Base-by-base conservation (phyloP, 2,113 vertebrate genomes). In the Oncorhynchus mykiss region DNA sequence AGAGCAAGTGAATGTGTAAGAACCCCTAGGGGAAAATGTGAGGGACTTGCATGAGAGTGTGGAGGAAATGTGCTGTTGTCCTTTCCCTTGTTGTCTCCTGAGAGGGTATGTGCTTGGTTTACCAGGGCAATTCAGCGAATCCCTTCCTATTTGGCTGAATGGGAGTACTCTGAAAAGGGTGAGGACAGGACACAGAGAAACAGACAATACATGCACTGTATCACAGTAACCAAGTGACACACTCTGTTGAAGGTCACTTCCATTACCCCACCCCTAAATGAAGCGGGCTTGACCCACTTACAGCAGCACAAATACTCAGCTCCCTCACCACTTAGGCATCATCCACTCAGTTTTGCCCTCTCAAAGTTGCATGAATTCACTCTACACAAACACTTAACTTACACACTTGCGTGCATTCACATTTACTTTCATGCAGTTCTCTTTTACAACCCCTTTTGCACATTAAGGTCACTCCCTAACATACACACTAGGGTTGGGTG, bases 241-340 rank as follows among this genome's bases (percentile, higher is more conserved):
- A 62, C 48, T 34, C 25, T 20, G 2, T 66, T 79, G 72, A 81
- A 85, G 79, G 82, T 84, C 81, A 73, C 54, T 22, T 60, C 65
- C 68, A 62, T 84, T 75, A 45, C 29, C 67, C 73, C 49, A 8
- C 51, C 75, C 71, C 60, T 78, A 18, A 12, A 22, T 71, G 13
- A 74, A 87, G 80, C 74, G 71, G 16, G 4, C 65, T 71, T 79
- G 83, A 88, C 83, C 83, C 80, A 88, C 70, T 89, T 88, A 86
- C 80, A 49, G 8, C 13, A 82, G 78, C 65, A 54, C 16, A 18
- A 54, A 54, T 4, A 54, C 51, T 54, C 51, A 14, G 16, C 51
- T 4, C 51, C 4, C 51, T 54, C 1, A 16, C 3, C 51, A 16
- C 16, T 18, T 18, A 54, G 9, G 9, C 9, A 3, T 45, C 9